phyloP scores from a whole-genome alignment of 2,888 invertebrate genomes.

The Drosophila aldrichi region DNA sequence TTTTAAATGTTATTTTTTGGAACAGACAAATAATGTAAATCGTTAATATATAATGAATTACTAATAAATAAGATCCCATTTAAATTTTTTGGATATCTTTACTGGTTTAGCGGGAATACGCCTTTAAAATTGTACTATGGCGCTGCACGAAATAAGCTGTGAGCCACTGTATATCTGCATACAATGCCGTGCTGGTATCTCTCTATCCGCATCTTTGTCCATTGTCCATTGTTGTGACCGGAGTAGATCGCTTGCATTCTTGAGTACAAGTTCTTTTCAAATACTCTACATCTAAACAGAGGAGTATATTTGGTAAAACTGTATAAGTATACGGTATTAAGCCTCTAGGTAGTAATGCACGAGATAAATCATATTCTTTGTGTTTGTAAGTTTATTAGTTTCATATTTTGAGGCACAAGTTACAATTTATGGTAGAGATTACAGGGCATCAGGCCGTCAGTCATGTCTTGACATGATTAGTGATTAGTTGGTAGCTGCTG shows the following conservation, averaged over 20 bases:
- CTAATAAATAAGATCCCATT: no score
- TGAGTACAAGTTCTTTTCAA: constrained; percentile 22
- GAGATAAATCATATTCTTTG: background rate
- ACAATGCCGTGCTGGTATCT: constrained; percentile 37
- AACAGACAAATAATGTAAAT: no score
- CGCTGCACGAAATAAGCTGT: no score
- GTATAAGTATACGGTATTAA: background rate
- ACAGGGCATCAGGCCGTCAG: background rate
- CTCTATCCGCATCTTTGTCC: constrained; percentile 41
- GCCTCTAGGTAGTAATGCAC: background rate
- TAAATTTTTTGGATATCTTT: no score
- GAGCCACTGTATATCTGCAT: constrained; percentile 30
- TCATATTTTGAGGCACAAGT: background rate
- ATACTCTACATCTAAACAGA: background rate
- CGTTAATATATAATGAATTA: no score
- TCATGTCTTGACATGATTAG: background rate
- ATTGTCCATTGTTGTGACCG: constrained; percentile 52
- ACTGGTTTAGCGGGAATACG: no score
- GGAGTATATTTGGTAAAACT: background rate
- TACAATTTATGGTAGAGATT: background rate
- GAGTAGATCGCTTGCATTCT: constrained; percentile 43
- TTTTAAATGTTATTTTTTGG: no score
- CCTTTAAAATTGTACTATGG: no score
- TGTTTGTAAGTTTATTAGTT: no score
- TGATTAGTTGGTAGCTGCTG: constrained; percentile 15